Evolutionary conservation across 2,113 vertebrate species (phyloP).

Genomic region (Hydrochoerus hydrochaeris): DNA sequence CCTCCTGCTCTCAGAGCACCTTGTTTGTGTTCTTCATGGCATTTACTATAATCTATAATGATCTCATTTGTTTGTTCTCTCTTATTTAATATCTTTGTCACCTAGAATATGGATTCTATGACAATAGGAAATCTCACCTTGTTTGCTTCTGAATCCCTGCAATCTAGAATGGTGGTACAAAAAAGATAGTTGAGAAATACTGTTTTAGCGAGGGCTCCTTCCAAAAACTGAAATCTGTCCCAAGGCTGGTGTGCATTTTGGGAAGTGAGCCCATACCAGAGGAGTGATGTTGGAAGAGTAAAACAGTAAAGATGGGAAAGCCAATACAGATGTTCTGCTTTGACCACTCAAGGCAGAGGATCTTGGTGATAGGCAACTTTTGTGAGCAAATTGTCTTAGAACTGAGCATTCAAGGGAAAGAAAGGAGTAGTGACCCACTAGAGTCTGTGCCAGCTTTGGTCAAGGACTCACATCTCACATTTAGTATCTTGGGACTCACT

Average conservation of each 20-base stretch:
- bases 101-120: neutral
- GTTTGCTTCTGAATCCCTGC: neutral
- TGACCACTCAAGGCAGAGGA: neutral
- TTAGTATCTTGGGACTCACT: neutral
- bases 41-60: neutral
- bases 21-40: conserved; percentile 4
- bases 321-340: neutral
- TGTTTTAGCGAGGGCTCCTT: neutral
- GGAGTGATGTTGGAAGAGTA: neutral
- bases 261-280: neutral
- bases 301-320: neutral
- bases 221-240: neutral
- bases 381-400: neutral
- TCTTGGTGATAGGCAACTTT: neutral
- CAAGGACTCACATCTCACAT: neutral
- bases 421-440: neutral
- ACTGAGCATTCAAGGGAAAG: neutral
- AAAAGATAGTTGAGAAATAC: neutral
- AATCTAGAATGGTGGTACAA: neutral
- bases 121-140: neutral
- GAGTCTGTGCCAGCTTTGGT: neutral
- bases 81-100: neutral
- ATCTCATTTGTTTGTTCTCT: neutral
- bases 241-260: neutral
- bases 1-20: neutral